phyloP scores from a whole-genome alignment of 2,888 invertebrate genomes.

The Conchocele bisecta region DNA sequence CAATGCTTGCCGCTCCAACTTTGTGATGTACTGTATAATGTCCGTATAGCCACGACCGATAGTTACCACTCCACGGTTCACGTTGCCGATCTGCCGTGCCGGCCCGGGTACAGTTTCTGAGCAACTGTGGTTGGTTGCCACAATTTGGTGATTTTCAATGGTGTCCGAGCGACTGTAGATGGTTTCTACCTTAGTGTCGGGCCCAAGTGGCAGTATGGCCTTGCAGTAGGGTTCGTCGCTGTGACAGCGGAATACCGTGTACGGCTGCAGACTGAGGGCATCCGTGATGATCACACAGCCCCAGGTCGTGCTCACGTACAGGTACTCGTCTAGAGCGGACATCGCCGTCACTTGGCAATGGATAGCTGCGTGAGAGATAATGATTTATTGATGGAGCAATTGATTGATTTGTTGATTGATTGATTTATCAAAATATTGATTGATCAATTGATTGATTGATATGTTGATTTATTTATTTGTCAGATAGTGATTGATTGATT shows the following conservation, averaged over 20 bases:
- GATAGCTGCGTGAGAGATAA: constrained; percentile 76
- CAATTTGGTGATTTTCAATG: too few species aligned
- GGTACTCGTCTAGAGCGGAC: constrained; percentile 84
- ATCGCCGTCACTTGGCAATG: constrained; percentile 88
- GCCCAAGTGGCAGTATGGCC: constrained; percentile 66
- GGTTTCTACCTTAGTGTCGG: neutral
- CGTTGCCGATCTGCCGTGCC: neutral
- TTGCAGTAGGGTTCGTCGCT: constrained; percentile 69
- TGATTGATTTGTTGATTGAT: neutral
- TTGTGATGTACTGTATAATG: constrained; percentile 54
- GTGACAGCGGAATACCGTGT: constrained; percentile 91
- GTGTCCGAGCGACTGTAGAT: neutral
- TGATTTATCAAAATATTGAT: too few species aligned
- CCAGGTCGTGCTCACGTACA: constrained; percentile 97
- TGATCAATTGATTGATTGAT: too few species aligned
- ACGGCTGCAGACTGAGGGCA: constrained; percentile 90
- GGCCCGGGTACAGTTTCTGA: neutral
- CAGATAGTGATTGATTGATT: too few species aligned
- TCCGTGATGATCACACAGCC: constrained; percentile 97
- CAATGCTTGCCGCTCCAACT: constrained; percentile 23
- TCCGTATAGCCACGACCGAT: constrained; percentile 73
- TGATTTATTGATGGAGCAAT: too few species aligned
- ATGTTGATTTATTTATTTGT: too few species aligned
- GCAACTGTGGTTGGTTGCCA: too few species aligned
- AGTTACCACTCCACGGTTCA: constrained; percentile 64